phyloP scores from a whole-genome alignment of 2,797 vertebrate species.

The Thripadectes ignobilis region DNA sequence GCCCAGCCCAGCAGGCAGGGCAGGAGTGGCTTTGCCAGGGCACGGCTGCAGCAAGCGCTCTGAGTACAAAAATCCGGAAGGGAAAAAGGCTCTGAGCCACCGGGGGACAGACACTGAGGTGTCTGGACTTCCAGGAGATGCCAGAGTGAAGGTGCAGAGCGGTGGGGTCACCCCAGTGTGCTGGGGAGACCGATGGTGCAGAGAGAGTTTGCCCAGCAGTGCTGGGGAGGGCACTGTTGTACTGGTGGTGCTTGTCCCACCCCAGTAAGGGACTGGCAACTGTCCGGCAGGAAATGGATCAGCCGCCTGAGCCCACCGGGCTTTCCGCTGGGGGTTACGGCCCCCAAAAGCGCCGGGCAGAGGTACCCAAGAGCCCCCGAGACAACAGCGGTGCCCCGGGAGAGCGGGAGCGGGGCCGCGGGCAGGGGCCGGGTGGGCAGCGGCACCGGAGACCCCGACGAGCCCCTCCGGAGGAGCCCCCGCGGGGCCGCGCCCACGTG shows the following conservation, averaged over 20 bases:
- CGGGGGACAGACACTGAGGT: rapidly evolving
- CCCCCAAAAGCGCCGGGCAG: neutral
- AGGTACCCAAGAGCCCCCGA: no score
- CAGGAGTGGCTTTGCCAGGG: neutral
- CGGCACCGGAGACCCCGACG: neutral
- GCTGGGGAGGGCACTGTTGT: neutral
- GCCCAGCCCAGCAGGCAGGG: neutral
- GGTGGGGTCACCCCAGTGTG: rapidly evolving
- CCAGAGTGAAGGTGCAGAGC: rapidly evolving
- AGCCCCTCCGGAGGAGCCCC: neutral
- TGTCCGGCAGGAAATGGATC: neutral
- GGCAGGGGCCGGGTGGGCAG: neutral
- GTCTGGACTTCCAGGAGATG: neutral
- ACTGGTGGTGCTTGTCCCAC: neutral
- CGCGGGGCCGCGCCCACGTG: neutral
- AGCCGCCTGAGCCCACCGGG: neutral
- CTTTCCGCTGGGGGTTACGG: neutral
- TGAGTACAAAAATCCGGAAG: rapidly evolving
- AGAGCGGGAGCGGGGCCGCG: neutral
- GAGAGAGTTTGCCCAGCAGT: no score
- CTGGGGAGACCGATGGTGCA: neutral
- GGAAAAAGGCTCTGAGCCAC: neutral
- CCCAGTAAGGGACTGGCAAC: neutral
- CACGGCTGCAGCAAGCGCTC: rapidly evolving
- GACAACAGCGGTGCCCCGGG: neutral